Evolutionary conservation across 2,888 invertebrate genomes (phyloP), one percentile per base, ranked within the genome.

Genomic region (Clivina fossor): DNA sequence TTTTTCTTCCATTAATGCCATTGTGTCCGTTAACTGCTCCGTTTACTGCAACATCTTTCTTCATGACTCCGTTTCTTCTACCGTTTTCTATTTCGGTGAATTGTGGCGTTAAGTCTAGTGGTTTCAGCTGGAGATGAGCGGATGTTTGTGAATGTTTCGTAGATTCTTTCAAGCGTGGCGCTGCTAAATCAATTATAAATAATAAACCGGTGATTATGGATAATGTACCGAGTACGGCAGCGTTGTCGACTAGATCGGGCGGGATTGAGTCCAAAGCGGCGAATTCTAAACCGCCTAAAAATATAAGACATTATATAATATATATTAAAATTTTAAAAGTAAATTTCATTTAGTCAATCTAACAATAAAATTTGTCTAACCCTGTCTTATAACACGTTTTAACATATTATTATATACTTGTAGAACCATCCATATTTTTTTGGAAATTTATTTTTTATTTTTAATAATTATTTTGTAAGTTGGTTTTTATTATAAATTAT

Each of bases 231-330:
- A 88, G 77, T 9, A 87, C 80, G 0, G 86, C 82, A 0, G 86
- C 86, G 70, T 88, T 88, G 64, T 85, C 85, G 19, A 85, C 73
- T 63, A 88, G 72, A 55, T 82, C 79, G 8, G 76, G 74, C 1
- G 86, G 86, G 2, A 88, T 80, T 11, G 83, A 84, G 66, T 88
- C 88, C 64, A 88, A 73, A 2, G 87, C 82, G 2, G 86, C 85
- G 57, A 87, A 76, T 58, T 84, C 83, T 63, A 88, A 74, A 61
- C 84, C 83, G 65, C 87, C 85, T 83, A 67, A 18, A 65, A 65
- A 20, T n/a, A 20, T 20, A 40, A 20, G 22, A 3, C 9, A 20
- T 13, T 38, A 15, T 38, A 2, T 38, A 4, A 2, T 20, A 38
- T 38, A 15, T 15, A 8, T 18, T 16, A 8, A 15, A n/a, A n/a